Percentiles rank a stretch among this genome's conserved stretches.
Evolutionary conservation across 1,140 invertebrate species (phyloP).

Genomic region (Anadara kagoshimensis): DNA sequence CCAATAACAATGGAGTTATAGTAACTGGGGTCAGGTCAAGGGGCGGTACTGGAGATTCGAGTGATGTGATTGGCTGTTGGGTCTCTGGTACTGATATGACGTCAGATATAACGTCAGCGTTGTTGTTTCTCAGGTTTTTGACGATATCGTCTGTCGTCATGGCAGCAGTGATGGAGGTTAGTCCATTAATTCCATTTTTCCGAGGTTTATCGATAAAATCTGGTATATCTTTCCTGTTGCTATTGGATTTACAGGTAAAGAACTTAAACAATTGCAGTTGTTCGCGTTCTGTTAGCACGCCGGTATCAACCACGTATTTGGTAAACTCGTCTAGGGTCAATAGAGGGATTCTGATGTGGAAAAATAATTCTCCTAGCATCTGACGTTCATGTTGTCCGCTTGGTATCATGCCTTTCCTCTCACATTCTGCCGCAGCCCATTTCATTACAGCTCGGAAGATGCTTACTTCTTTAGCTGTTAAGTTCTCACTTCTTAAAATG

Average conservation of each 20-base stretch:
- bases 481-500: slow-evolving; percentile 27
- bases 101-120: too few species aligned
- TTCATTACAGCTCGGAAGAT: slow-evolving; percentile 23
- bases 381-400: slow-evolving; percentile 22
- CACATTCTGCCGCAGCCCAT: slow-evolving; percentile 35
- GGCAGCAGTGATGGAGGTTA: too few species aligned
- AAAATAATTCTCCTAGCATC: slow-evolving; percentile 23
- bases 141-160: too few species aligned
- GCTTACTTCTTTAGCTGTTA: slow-evolving; percentile 26
- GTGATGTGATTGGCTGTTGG: too few species aligned
- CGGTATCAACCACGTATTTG: slow-evolving; percentile 19
- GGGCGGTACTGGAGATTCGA: too few species aligned
- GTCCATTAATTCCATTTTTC: too few species aligned
- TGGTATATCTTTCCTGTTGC: too few species aligned
- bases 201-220: too few species aligned
- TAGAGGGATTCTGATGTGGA: slow-evolving; percentile 16
- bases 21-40: too few species aligned
- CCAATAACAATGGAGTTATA: too few species aligned
- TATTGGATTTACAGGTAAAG: slow-evolving; percentile 5
- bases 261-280: slow-evolving; percentile 34
- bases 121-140: too few species aligned
- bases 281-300: slow-evolving; percentile 26
- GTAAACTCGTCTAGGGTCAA: slow-evolving; percentile 28
- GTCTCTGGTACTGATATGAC: too few species aligned
- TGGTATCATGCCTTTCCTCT: not conserved